These are phyloP conservation scores for Troides oblongomaculatus DNA, from an alignment of 2,888 invertebrate genomes.

Conservation along the genomic window DNA sequence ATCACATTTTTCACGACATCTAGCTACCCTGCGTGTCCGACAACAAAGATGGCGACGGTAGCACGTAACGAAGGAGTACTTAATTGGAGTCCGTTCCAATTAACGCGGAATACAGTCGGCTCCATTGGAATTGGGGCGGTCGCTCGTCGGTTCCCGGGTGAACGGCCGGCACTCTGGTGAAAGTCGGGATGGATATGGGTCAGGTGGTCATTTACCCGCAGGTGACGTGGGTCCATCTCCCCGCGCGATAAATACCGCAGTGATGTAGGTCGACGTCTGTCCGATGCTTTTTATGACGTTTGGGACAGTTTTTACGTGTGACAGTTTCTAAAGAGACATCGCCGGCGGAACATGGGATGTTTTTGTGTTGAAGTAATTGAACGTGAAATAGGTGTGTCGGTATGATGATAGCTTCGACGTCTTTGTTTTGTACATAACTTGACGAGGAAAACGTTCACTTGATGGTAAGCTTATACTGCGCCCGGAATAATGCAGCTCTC, in stretches of 20 bases:
- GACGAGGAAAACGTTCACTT: too few relatives aligned
- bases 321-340: constrained; percentile 8
- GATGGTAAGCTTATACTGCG: too few relatives aligned
- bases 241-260: constrained; percentile 29
- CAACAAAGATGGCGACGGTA: constrained; percentile 24
- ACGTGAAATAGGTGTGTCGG: constrained; percentile 9
- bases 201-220: constrained; percentile 77
- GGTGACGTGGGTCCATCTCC: constrained; percentile 53
- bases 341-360: neutral
- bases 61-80: constrained; percentile 57
- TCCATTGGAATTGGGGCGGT: constrained; percentile 69
- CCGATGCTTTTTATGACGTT: constrained; percentile 19
- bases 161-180: constrained; percentile 67
- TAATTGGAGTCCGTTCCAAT: constrained; percentile 78
- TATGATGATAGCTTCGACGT: neutral
- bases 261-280: constrained; percentile 28
- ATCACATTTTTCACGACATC: too few relatives aligned
- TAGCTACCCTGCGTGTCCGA: constrained; percentile 2
- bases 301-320: constrained; percentile 9
- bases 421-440: neutral
- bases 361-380: constrained; percentile 4
- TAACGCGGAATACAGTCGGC: constrained; percentile 64
- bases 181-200: constrained; percentile 75
- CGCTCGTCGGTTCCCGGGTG: constrained; percentile 71
- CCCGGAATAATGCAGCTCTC: too few relatives aligned